Evolutionary conservation across 2,888 invertebrate species (phyloP), one percentile per base, ranked within the genome.

Genomic region (Boloria selene): DNA sequence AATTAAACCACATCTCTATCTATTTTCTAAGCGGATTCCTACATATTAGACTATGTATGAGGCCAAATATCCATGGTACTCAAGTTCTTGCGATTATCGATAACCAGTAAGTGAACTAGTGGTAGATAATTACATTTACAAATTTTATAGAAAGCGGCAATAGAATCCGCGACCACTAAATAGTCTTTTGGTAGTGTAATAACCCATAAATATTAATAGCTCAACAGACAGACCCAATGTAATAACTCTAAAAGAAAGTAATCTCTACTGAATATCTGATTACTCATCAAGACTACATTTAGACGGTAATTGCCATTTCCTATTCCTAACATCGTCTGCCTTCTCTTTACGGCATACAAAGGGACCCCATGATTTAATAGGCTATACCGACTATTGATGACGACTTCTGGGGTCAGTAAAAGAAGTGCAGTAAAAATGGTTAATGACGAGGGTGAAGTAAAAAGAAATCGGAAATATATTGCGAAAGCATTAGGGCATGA

Each of bases 291-390:
- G 70, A 70, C 61, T 47, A 73, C 65, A 65, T 70, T 75, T 79
- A 79, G 77, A 77, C 75, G 72, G 78, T 76, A 82, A 82, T 80
- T 77, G 81, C 77, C 72, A 79, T 80, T 81, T 83, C 81, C 81
- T 75, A 73, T 74, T 69, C 69, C 70, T 58, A 72, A 70, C 72
- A 69, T 71, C 74, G 75, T 70, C 78, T 77, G 51, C 79, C 76
- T 78, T 72, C 75, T 68, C 73, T 78, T 79, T 77, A 81, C 72
- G 31, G 31, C 65, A 65, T 70, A 77, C 78, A 75, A 77, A 77
- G 73, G 77, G 66, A 68, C 77, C 81, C 81, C 77, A 77, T 79
- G 79, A 82, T 81, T 80, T 81, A 81, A 78, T 77, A 73, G 74
- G 69, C 72, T 72, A 77, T 74, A 74, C 77, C 77, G 75, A 76